These are phyloP conservation scores for Stictocephala bisonia DNA, from an alignment of 2,888 invertebrate genomes.

Conservation along the genomic window DNA sequence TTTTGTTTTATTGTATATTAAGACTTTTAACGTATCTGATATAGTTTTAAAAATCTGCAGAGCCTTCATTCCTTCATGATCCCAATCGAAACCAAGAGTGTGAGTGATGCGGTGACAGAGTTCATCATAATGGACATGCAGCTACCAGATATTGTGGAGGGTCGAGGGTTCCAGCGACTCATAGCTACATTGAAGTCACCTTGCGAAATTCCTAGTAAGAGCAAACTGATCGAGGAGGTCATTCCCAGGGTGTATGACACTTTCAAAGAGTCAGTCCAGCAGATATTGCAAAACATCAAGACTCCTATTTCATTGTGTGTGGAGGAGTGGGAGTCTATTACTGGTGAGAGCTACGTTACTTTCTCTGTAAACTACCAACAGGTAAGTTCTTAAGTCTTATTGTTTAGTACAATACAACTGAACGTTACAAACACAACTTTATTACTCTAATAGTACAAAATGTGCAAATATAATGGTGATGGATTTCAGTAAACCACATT, in stretches of 20 bases:
- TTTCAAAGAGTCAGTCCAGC: slow-evolving; percentile 63
- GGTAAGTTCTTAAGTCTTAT: too few relatives aligned
- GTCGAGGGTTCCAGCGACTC: slow-evolving; percentile 66
- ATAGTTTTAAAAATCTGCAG: too few relatives aligned
- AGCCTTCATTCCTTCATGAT: slow-evolving; percentile 35
- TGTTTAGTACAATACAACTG: too few relatives aligned
- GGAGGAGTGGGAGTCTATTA: slow-evolving; percentile 66
- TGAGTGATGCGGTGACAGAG: slow-evolving; percentile 66
- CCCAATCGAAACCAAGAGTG: slow-evolving; percentile 63
- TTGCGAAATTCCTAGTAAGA: slow-evolving; percentile 66
- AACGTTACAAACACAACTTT: too few relatives aligned
- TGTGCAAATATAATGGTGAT: too few relatives aligned
- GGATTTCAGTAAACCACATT: too few relatives aligned
- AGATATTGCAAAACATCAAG: slow-evolving; percentile 58
- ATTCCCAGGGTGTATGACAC: slow-evolving; percentile 66
- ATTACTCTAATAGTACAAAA: too few relatives aligned
- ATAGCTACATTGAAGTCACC: slow-evolving; percentile 65
- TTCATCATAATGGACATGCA: slow-evolving; percentile 66
- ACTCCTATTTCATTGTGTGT: slow-evolving; percentile 64
- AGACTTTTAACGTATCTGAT: too few relatives aligned
- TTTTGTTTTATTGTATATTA: too few relatives aligned
- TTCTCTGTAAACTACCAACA: slow-evolving; percentile 65
- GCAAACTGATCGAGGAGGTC: slow-evolving; percentile 65
- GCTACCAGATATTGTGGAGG: slow-evolving; percentile 66
- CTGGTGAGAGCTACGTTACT: slow-evolving; percentile 64